phyloP scores from a whole-genome alignment of 1,140 invertebrate species.

The Batillaria attramentaria region DNA sequence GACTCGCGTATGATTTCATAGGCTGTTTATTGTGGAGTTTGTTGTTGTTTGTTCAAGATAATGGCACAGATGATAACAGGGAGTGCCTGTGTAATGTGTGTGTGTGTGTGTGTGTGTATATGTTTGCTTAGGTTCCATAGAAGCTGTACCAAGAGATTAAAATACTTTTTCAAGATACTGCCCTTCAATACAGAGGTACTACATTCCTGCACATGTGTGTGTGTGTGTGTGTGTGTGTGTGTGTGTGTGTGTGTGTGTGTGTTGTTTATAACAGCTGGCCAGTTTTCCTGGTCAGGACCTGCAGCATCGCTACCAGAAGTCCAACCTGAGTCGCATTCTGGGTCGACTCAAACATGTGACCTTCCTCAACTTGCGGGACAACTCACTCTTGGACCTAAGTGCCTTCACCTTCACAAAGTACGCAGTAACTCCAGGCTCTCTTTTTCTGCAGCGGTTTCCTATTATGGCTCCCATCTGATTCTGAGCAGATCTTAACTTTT shows the following conservation, averaged over 20 bases:
- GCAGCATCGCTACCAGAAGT: conserved; percentile 52
- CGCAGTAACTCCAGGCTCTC: not conserved
- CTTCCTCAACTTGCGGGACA: conserved; percentile 55
- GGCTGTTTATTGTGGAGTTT: not conserved
- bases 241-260: too few species aligned
- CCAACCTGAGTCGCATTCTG: conserved; percentile 52
- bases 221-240: too few species aligned
- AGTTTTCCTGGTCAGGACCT: conserved; percentile 59
- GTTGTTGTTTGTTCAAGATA: not conserved
- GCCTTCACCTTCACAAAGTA: conserved; percentile 52
- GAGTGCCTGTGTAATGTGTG: too few species aligned
- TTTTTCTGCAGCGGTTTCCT: not conserved
- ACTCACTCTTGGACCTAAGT: conserved; percentile 45
- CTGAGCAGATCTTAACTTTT: not conserved
- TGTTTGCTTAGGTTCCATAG: too few species aligned
- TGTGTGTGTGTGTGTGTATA: too few species aligned
- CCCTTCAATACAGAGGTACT: too few species aligned
- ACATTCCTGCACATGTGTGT: too few species aligned
- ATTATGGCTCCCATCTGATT: not conserved
- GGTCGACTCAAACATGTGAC: conserved; percentile 41
- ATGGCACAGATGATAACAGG: too few species aligned
- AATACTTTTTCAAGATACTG: too few species aligned
- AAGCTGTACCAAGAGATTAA: too few species aligned
- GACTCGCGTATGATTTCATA: not conserved
- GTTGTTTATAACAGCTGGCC: too few species aligned